A percentile compares a stretch with the other conserved stretches of the same genome.
These are phyloP conservation scores for Egretta garzetta DNA, from an alignment of 2,113 vertebrate species.

Conservation along the genomic window DNA sequence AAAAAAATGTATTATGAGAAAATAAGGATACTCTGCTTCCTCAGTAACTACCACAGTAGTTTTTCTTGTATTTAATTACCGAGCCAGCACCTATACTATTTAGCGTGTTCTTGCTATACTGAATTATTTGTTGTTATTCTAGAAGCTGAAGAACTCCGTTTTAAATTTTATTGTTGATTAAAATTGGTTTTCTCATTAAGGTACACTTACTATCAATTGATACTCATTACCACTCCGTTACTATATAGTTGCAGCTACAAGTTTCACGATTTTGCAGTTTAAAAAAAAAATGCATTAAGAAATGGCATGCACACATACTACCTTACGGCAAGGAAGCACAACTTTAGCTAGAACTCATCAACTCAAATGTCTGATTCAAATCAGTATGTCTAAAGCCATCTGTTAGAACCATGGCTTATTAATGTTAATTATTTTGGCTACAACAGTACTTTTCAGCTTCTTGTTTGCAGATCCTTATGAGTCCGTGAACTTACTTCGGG, in stretches of 20 bases:
- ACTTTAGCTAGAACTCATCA: constrained; percentile 36
- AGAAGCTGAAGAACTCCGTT: background rate
- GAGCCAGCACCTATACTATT: too few species aligned
- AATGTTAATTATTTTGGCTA: constrained; percentile 48
- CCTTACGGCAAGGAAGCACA: constrained; percentile 23
- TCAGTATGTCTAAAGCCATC: constrained; percentile 18
- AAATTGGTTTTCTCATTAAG: background rate
- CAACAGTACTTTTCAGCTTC: background rate
- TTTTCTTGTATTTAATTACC: background rate
- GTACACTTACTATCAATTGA: background rate
- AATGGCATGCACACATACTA: background rate
- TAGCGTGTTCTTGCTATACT: background rate
- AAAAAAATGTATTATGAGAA: background rate
- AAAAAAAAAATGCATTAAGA: background rate
- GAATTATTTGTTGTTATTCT: background rate
- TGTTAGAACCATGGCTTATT: constrained; percentile 22
- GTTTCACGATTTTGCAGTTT: background rate
- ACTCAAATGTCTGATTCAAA: constrained; percentile 32
- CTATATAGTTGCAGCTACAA: background rate
- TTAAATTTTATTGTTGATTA: background rate
- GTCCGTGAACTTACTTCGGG: background rate
- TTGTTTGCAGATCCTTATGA: background rate
- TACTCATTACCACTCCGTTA: background rate
- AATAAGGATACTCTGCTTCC: background rate
- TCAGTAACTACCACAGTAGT: background rate